These are phyloP conservation scores for Tinea semifulvella DNA, from an alignment of 2,888 invertebrate genomes.

Conservation along the genomic window DNA sequence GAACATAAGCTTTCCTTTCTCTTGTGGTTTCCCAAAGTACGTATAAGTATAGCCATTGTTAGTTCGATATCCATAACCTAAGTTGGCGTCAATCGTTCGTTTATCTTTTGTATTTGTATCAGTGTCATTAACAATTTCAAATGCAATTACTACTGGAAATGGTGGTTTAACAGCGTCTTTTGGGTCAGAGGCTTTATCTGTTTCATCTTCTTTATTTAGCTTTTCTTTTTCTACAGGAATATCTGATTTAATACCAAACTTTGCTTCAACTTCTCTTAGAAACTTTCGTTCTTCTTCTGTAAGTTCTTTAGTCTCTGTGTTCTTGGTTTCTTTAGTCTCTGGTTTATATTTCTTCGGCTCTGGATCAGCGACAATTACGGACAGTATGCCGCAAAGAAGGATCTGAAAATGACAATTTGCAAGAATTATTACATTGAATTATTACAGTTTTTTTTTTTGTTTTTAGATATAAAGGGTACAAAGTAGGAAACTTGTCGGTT, in stretches of 20 bases:
- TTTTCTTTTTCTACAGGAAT: slow-evolving; percentile 28
- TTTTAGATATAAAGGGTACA: no score
- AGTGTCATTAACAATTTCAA: slow-evolving; percentile 68
- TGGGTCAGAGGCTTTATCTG: slow-evolving; percentile 18
- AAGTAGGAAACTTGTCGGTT: no score
- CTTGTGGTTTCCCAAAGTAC: slow-evolving; percentile 55
- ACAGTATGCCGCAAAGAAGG: slow-evolving; percentile 34
- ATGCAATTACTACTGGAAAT: slow-evolving; percentile 67
- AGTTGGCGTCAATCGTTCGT: slow-evolving; percentile 75
- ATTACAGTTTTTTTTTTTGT: no score
- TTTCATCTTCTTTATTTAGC: slow-evolving; percentile 21
- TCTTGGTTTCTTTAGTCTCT: slow-evolving; percentile 27
- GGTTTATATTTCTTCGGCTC: slow-evolving; percentile 55
- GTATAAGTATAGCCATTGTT: slow-evolving; percentile 61
- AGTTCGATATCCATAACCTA: slow-evolving; percentile 73
- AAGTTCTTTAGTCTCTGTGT: slow-evolving; percentile 34
- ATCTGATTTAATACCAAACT: slow-evolving; percentile 51
- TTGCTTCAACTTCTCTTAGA: slow-evolving; percentile 55
- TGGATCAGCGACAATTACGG: slow-evolving; percentile 36
- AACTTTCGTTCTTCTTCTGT: slow-evolving; percentile 54
- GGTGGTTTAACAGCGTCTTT: slow-evolving; percentile 25
- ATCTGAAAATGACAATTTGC: slow-evolving; percentile 39
- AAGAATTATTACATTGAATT: no score
- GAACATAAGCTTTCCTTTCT: slow-evolving; percentile 68
- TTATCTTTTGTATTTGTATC: slow-evolving; percentile 65